phyloP scores from a whole-genome alignment of 2,888 invertebrate genomes.

The Strigamia maritima region DNA sequence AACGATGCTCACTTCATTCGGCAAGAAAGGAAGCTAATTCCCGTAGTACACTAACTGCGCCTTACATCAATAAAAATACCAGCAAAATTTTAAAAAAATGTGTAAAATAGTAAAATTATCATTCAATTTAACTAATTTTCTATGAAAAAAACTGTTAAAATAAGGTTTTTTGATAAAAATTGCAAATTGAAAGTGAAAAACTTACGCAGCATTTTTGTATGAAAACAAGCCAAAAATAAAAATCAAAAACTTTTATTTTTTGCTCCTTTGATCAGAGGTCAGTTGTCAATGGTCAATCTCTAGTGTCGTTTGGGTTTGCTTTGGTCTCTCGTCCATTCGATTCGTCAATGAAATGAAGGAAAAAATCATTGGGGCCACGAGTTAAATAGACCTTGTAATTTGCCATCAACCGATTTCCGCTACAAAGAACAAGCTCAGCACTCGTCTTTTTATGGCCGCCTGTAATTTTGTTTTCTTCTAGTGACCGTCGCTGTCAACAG shows the following conservation, averaged over 20 bases:
- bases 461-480: neutral
- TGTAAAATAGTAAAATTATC: too few relatives aligned
- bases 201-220: neutral
- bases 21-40: too few relatives aligned
- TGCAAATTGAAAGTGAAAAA: neutral
- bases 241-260: neutral
- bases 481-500: neutral
- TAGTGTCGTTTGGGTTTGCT: neutral
- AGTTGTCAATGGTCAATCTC: neutral
- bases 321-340: neutral
- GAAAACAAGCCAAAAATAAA: neutral
- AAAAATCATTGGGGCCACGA: slow-evolving; percentile 1
- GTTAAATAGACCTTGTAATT: slow-evolving; percentile 4
- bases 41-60: too few relatives aligned
- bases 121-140: neutral
- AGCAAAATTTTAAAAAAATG: too few relatives aligned
- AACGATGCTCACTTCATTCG: too few relatives aligned
- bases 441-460: neutral
- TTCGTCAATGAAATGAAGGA: neutral
- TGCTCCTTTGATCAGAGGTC: neutral
- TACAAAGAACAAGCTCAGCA: neutral
- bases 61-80: too few relatives aligned
- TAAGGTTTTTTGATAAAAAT: neutral
- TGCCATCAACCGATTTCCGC: slow-evolving; percentile 4
- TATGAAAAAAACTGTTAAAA: neutral